Base-by-base conservation (phyloP, 2,113 vertebrate species). In the Pseudonaja textilis region DNA sequence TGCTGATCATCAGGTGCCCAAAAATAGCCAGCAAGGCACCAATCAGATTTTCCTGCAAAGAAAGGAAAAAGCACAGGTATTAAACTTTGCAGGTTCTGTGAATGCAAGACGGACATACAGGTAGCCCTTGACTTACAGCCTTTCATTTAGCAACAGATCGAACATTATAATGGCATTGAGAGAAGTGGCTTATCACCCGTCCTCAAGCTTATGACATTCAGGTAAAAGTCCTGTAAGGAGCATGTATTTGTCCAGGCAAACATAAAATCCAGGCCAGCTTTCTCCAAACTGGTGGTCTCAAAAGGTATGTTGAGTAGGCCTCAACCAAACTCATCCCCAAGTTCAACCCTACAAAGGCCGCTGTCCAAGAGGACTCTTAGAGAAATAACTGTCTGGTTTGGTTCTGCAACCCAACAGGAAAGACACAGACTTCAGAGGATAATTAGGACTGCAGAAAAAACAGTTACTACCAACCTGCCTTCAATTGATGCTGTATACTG, bases 11-110 rank as follows among this genome's bases (percentile, higher is more conserved):
- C 2, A 99, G 97, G 86, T 99, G 99, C 52, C 99, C 99, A 92
- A 99, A 99, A 94, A 99, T 99, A 1, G 99, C 99, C 90, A 99
- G 96, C 56, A 99, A 97, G 9, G 99, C 99, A 5, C 99, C 99
- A 3, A 99, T 99, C 95, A 99, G 96, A 95, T 99, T 99, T 90
- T 99, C 98, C 99, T 99, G 95, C 18, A 96, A 95, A 64, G 45
- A 92, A 95, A 95, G 29, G 22, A 94, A 88, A 95, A 14, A 45
- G 29, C 81, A 47, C 11, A 95, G 85, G 5, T 1, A 6, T 59
- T 74, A 86, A 20, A 20, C 16, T 39, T 57, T 6, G 16, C 69
- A 42, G 18, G 18, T 42, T 42, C 18, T 81, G 18, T 22, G 7
- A 42, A 81, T 42, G 74, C 34, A 42, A 81, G 74, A 10, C 1